Conservation (phyloP, 1,140 invertebrate genomes). For the Belonocnema kinseyi region DNA sequence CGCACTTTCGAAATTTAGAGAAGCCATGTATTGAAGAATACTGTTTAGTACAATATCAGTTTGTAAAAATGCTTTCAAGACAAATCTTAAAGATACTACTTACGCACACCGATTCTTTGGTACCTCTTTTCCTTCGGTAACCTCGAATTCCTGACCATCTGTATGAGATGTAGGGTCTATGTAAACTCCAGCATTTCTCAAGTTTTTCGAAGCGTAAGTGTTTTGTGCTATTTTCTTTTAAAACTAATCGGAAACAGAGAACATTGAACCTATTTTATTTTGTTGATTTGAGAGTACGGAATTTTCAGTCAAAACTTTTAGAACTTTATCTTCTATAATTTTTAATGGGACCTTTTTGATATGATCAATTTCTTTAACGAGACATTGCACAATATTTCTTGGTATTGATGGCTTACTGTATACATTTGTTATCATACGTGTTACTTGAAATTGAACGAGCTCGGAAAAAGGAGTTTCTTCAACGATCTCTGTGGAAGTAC, state of each 20-base stretch:
- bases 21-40: no score
- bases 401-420: conserved; percentile 20
- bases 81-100: not conserved
- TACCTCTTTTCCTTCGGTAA: not conserved
- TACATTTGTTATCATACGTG: not conserved
- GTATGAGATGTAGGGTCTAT: conserved; percentile 1
- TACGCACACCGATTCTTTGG: not conserved
- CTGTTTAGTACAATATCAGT: not conserved
- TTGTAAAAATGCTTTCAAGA: not conserved
- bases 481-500: no score
- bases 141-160: not conserved
- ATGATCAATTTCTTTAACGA: not conserved
- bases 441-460: no score
- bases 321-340: no score
- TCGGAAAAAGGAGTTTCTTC: no score
- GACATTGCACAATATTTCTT: not conserved
- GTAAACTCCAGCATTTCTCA: not conserved
- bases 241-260: no score
- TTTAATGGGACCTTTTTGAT: not conserved
- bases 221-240: not conserved
- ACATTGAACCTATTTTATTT: no score
- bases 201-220: not conserved
- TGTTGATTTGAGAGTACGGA: no score
- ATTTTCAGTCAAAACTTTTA: no score
- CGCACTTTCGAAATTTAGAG: no score